A percentile compares a stretch with the other conserved stretches of the same genome.
phyloP scores from a whole-genome alignment of 2,113 vertebrate species.

The Cettia cetti region DNA sequence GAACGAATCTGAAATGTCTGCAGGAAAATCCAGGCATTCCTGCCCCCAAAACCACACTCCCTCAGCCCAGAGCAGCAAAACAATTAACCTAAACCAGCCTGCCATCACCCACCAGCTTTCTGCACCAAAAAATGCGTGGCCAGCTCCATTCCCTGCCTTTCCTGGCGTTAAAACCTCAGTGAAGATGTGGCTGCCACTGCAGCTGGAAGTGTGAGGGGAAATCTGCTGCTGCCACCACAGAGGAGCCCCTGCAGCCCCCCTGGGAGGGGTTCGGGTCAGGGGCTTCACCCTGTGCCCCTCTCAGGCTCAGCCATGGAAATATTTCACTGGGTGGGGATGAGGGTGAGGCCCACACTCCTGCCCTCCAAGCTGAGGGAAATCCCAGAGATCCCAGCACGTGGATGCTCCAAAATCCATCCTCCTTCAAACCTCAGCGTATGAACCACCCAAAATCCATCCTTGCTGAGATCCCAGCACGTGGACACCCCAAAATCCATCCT shows the following conservation, averaged over 20 bases:
- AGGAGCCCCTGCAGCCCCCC: not conserved
- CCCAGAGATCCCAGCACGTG: accelerated
- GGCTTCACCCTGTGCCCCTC: accelerated
- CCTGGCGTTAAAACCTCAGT: not conserved
- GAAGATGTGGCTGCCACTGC: not conserved
- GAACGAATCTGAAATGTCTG: not conserved
- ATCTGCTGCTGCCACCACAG: not conserved
- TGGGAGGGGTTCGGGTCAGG: not conserved
- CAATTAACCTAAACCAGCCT: not conserved
- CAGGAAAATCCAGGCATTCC: constrained; percentile 7
- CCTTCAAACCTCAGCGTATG: accelerated
- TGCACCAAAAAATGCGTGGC: not conserved
- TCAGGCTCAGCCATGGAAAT: not conserved
- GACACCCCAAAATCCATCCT: not conserved
- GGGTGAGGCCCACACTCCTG: accelerated
- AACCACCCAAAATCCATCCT: not conserved
- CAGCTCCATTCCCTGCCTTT: not conserved
- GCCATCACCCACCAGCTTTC: not conserved
- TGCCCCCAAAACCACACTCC: not conserved
- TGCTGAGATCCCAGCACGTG: accelerated
- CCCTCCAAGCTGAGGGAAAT: not conserved
- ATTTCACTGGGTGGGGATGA: not conserved
- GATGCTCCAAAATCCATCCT: not conserved
- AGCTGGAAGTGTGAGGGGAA: not conserved
- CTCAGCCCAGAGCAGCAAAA: not conserved